Base-by-base conservation (phyloP, 2,888 invertebrate genomes). In the Cerceris rybyensis region DNA sequence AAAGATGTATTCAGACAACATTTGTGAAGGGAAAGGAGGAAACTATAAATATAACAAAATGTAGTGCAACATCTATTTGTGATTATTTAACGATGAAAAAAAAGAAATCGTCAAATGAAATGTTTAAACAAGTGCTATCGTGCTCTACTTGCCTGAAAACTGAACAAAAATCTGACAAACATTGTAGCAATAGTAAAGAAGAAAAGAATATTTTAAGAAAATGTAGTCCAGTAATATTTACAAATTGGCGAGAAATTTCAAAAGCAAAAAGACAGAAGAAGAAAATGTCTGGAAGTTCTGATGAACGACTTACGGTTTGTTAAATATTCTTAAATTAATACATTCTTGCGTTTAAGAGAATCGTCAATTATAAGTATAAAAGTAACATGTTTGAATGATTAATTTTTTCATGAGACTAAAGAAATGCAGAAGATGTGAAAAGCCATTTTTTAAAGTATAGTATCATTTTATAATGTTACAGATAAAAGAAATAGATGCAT, bases 241-340 rank as follows among this genome's bases (percentile, higher is more conserved):
- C 85, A 14, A 83, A 78, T 58, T 85, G 85, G 85, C 61, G 60
- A 59, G 81, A 85, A 78, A 75, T 85, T 50, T 85, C 85, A 14
- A 80, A 28, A 16, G 69, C 49, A 1, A 70, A 63, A n/a, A 41
- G 42, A 14, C n/a, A 9, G 8, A 75, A 39, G 49, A 66, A 59
- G 41, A 75, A 77, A 52, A 16, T 8, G 46, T 55, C 61, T 7
- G 28, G 46, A 11, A 13, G 9, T 66, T 55, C 70, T 46, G 39
- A 52, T 9, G 58, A 65, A 46, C 50, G 39, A 17, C 49, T 60
- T 60, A 70, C 39, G 77, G 70, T 75, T 68, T 16, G 65, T 28
- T 4, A 28, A 28, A 28, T 28, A 28, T 28, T 28, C 4, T 4
- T 28, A 28, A 2, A 28, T 28, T 28, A 4, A 28, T 4, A 28